Base-by-base conservation (phyloP, 2,888 invertebrate species). In the Neoascia interrupta region DNA sequence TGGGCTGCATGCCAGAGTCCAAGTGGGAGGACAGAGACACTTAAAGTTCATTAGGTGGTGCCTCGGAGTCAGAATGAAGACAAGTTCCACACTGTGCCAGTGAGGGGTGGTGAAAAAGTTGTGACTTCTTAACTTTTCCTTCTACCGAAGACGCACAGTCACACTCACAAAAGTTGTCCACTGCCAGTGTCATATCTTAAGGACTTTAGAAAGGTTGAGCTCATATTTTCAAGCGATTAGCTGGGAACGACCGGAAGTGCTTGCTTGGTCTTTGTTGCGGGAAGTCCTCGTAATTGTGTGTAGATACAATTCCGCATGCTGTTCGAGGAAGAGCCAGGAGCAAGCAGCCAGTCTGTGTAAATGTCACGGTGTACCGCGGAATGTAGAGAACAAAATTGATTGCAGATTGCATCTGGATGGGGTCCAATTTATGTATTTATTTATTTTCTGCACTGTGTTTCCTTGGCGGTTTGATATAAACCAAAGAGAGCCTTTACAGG, bases 321-420 rank as follows among this genome's bases (percentile, higher is more conserved):
- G 23, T 10, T 10, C n/a, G 3, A 37, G 34, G 1, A 10, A 8
- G 26, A 60, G 21, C 34, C 6, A 21, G 34, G 36, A 34, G 13
- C 41, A 37, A 31, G 8, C 31, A n/a, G n/a, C 8, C n/a, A n/a
- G 31, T 31, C n/a, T 31, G 10, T 31, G 4, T 31, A n/a, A n/a
- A 3, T 31, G 31, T 6, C 8, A 31, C n/a, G n/a, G 6, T 34
- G 16, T 3, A 28, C n/a, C n/a, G 26, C 6, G 64, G 13, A 51
- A 31, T 31, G 49, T 61, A 63, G 56, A 19, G 41, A 64, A 60
- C 47, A n/a, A 23, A 72, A 79, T 79, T 72, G 76, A 79, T 72
- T 79, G 76, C 64, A 66, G 64, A 79, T 79, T 79, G 66, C 72
- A 79, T 72, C 72, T 72, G 79, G 66, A 66, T 43, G 41, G 37